These are phyloP conservation scores for Chaetodon trifasciatus DNA, from an alignment of 2,797 vertebrate species.

Conservation along the genomic window DNA sequence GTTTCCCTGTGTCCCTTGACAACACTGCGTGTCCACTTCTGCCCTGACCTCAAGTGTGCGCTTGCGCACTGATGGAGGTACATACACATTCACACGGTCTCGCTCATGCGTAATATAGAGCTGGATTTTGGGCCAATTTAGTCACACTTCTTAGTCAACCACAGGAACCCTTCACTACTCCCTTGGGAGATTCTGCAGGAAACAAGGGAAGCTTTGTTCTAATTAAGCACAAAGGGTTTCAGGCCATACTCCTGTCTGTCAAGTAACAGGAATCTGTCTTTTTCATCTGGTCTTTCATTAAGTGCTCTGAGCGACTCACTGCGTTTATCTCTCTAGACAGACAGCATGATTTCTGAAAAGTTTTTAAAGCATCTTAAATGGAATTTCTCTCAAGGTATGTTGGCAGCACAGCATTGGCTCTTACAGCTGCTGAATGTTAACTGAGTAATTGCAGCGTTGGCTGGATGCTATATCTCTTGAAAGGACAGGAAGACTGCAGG, in stretches of 20 bases:
- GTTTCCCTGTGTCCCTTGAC: not conserved
- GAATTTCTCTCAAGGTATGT: slow-evolving; percentile 25
- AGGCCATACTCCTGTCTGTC: slow-evolving; percentile 34
- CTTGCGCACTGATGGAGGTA: not conserved
- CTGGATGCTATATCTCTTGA: slow-evolving; percentile 54
- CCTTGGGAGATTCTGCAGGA: slow-evolving; percentile 51
- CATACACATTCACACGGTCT: slow-evolving; percentile 18
- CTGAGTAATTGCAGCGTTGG: slow-evolving; percentile 41
- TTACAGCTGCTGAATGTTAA: slow-evolving; percentile 39
- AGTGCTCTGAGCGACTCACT: slow-evolving; percentile 30
- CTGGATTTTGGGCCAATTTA: slow-evolving; percentile 45
- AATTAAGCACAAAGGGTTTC: slow-evolving; percentile 59
- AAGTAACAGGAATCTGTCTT: slow-evolving; percentile 53
- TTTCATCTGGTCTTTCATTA: slow-evolving; percentile 45
- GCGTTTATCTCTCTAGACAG: slow-evolving; percentile 32
- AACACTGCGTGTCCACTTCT: not conserved
- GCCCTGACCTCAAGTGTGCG: slow-evolving; percentile 7
- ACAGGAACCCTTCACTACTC: slow-evolving; percentile 45
- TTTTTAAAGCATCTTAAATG: slow-evolving; percentile 36
- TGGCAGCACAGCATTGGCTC: slow-evolving; percentile 29
- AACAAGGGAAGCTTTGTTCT: slow-evolving; percentile 66
- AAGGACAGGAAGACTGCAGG: slow-evolving; percentile 41
- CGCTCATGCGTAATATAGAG: slow-evolving; percentile 42
- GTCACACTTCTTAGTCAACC: slow-evolving; percentile 58
- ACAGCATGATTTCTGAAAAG: slow-evolving; percentile 30